These are phyloP conservation scores for Tapirus terrestris DNA, from an alignment of 2,113 vertebrate genomes.

Conservation along the genomic window DNA sequence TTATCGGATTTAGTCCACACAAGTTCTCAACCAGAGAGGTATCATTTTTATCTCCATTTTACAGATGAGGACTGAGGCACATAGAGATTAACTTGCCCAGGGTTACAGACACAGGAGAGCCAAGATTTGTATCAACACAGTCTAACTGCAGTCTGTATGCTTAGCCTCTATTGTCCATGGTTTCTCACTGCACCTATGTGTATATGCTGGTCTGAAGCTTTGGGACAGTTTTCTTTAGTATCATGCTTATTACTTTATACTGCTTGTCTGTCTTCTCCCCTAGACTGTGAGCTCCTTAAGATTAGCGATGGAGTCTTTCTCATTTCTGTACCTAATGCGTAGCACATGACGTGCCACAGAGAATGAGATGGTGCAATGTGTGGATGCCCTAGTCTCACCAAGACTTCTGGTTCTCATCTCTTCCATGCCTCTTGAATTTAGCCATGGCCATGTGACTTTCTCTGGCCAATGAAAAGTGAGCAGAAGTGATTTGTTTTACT, in stretches of 20 bases:
- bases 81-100: neutral
- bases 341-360: neutral
- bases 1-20: neutral
- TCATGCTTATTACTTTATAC: neutral
- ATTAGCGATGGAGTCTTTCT: neutral
- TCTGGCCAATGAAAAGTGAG: neutral
- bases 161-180: neutral
- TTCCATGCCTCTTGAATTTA: neutral
- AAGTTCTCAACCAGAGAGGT: neutral
- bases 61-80: neutral
- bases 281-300: neutral
- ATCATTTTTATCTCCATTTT: neutral
- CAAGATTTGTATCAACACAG: neutral
- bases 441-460: neutral
- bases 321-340: neutral
- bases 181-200: neutral
- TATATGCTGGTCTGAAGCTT: neutral
- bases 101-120: neutral
- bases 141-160: neutral
- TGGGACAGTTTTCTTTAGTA: neutral
- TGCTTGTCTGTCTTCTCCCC: neutral
- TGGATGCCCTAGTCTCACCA: neutral
- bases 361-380: neutral
- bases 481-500: neutral
- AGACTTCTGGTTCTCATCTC: neutral